Conservation (phyloP, 2,113 vertebrate species). For the Copsychus sechellarum region DNA sequence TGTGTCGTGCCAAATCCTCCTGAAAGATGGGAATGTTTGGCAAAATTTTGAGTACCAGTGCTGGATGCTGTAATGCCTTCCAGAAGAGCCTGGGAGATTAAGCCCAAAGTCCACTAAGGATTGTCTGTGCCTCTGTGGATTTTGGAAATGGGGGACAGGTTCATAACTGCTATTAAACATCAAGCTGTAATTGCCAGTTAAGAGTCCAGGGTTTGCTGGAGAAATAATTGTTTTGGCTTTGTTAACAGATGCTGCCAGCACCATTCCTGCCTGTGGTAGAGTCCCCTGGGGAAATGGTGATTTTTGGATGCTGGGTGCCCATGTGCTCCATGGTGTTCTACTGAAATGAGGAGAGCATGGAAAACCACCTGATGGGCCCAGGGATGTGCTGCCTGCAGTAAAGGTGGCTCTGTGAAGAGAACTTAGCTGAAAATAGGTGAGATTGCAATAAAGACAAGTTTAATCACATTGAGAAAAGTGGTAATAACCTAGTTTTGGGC, state of each 20-base stretch:
- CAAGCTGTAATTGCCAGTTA: neutral
- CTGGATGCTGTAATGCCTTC: neutral
- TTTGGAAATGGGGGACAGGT: neutral
- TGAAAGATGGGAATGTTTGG: neutral
- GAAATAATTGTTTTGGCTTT: neutral
- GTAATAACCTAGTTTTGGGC: slow-evolving; percentile 31
- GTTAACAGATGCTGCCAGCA: neutral
- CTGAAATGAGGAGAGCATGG: accelerated
- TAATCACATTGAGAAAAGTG: neutral
- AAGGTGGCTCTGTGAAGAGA: neutral
- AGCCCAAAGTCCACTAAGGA: neutral
- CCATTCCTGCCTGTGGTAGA: neutral
- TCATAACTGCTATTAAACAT: neutral
- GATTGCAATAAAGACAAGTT: neutral
- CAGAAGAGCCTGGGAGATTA: neutral
- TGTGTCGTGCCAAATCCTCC: accelerated
- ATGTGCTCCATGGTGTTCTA: neutral
- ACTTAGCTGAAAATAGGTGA: neutral
- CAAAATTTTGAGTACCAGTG: neutral
- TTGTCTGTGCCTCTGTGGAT: neutral
- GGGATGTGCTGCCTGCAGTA: neutral
- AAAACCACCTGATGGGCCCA: accelerated
- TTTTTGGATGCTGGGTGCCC: neutral
- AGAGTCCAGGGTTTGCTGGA: neutral
- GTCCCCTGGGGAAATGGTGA: neutral